phyloP scores from a whole-genome alignment of 37 sponge, comb jelly and placozoan genomes.

The Cliona cf. orientalis region DNA sequence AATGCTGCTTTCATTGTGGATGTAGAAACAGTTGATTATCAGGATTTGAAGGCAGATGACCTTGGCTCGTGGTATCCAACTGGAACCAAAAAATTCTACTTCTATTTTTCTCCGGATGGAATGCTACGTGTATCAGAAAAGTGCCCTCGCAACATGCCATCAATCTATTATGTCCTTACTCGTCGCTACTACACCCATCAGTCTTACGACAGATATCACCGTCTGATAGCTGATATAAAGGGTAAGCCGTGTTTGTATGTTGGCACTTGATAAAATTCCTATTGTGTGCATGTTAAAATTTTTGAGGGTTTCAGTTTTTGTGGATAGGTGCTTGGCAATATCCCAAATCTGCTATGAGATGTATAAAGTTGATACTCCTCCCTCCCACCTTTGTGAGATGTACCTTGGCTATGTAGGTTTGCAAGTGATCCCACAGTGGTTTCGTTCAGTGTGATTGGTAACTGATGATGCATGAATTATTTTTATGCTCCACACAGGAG shows the following conservation, averaged over 20 bases:
- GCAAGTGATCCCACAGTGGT: too few species aligned
- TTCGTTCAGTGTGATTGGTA: too few species aligned
- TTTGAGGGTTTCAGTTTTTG: too few species aligned
- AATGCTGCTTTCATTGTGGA: conserved; percentile 41
- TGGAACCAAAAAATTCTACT: conserved; percentile 35
- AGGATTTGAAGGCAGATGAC: conserved; percentile 29
- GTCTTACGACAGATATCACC: neutral
- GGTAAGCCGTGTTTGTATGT: neutral
- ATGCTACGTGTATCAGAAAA: neutral
- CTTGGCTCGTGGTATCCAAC: conserved; percentile 28
- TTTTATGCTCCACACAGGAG: too few species aligned
- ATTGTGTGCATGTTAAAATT: neutral
- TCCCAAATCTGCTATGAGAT: too few species aligned
- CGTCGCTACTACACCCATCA: neutral
- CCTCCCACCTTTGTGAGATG: too few species aligned
- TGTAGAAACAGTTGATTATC: conserved; percentile 13
- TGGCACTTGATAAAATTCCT: neutral
- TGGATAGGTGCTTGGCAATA: too few species aligned
- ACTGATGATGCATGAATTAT: too few species aligned
- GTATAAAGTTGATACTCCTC: too few species aligned
- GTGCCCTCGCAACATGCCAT: neutral
- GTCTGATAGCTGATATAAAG: neutral
- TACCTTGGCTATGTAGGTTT: too few species aligned
- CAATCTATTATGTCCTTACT: neutral
- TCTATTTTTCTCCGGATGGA: conserved; percentile 18